A percentile compares a stretch with the other conserved stretches of the same genome.
These are phyloP conservation scores for Umimayanthus chanpuru DNA, from an alignment of 92 coral and sea anemone genomes.

Conservation along the genomic window DNA sequence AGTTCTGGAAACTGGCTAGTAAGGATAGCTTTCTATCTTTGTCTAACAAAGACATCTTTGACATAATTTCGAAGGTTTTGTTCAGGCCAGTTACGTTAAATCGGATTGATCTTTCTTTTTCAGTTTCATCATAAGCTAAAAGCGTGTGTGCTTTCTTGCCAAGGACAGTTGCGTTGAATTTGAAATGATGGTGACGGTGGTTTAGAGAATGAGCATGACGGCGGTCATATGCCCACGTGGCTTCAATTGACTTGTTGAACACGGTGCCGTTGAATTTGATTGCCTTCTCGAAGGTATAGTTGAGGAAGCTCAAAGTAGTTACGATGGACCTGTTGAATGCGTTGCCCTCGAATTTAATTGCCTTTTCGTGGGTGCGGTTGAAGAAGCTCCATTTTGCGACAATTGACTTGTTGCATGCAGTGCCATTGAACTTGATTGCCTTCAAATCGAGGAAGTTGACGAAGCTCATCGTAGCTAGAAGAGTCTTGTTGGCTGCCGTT, in stretches of 20 bases:
- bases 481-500: conserved; percentile 57
- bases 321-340: conserved; percentile 56
- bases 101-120: conserved; percentile 29
- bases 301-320: conserved; percentile 45
- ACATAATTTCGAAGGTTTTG: conserved; percentile 65
- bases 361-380: conserved; percentile 66
- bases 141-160: conserved; percentile 39
- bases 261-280: conserved; percentile 51
- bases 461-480: conserved; percentile 63
- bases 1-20: conserved; percentile 81
- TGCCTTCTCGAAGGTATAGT: conserved; percentile 47
- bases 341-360: conserved; percentile 68
- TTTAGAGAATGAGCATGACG: neutral
- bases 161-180: conserved; percentile 50
- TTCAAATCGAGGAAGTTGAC: conserved; percentile 58
- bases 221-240: conserved; percentile 51
- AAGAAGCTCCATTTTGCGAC: conserved; percentile 64
- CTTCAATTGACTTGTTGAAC: conserved; percentile 42
- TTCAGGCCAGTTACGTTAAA: conserved; percentile 53
- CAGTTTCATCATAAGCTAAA: conserved; percentile 25
- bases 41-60: conserved; percentile 59
- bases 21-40: conserved; percentile 61
- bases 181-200: conserved; percentile 32
- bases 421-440: conserved; percentile 76
- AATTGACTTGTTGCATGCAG: conserved; percentile 68